These are phyloP conservation scores for Ptilodon capucinus DNA, from an alignment of 2,888 invertebrate species.

Conservation along the genomic window DNA sequence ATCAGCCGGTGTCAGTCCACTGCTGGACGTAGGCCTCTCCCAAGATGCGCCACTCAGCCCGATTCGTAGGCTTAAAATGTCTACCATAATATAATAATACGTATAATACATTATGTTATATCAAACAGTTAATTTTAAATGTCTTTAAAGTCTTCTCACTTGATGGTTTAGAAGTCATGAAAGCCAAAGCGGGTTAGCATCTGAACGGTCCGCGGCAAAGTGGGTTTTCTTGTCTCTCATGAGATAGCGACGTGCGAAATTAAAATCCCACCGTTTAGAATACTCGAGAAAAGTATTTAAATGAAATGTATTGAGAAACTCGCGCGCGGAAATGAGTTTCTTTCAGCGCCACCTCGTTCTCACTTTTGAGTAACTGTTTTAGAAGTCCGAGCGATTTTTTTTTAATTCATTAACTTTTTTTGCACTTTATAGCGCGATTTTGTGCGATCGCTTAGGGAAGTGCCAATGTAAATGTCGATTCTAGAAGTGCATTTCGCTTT, in stretches of 20 bases:
- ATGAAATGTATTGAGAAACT: conserved; percentile 80
- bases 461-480: not conserved
- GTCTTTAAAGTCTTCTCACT: not conserved
- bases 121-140: not conserved
- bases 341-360: conserved; percentile 66
- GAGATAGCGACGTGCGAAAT: conserved; percentile 67
- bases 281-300: conserved; percentile 70
- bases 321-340: conserved; percentile 77
- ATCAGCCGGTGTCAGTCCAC: no score
- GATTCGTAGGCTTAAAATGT: no score
- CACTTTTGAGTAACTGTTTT: conserved; percentile 68
- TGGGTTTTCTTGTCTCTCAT: conserved; percentile 66
- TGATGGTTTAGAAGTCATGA: conserved; percentile 19
- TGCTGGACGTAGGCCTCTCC: no score
- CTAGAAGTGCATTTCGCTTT: conserved; percentile 7
- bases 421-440: not conserved
- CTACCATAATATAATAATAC: no score
- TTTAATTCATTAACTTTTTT: conserved; percentile 41
- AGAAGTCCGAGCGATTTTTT: conserved; percentile 55
- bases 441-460: not conserved
- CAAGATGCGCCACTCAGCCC: no score
- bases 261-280: conserved; percentile 67
- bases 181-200: conserved; percentile 28
- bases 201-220: conserved; percentile 44
- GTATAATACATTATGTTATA: no score